These are phyloP conservation scores for Microchrysa polita DNA, from an alignment of 2,888 invertebrate genomes.

Conservation along the genomic window DNA sequence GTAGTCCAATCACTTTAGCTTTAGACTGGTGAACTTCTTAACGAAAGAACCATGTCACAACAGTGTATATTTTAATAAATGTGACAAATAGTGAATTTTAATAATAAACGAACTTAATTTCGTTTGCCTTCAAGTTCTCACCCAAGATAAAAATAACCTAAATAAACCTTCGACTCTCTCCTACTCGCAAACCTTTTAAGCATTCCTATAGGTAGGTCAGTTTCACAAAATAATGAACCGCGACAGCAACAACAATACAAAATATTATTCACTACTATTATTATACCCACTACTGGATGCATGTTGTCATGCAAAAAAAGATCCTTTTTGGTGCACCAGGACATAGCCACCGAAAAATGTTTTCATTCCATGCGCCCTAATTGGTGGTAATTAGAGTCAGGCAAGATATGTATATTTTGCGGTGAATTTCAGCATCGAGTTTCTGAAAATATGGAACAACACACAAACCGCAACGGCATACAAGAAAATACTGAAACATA, in stretches of 20 bases:
- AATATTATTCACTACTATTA: constrained; percentile 7
- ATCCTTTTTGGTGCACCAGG: too few species aligned
- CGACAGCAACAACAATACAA: background rate
- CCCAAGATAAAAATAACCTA: too few species aligned
- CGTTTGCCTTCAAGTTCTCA: too few species aligned
- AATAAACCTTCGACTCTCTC: too few species aligned
- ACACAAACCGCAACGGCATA: constrained; percentile 12
- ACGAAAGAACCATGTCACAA: too few species aligned
- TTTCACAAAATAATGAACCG: background rate
- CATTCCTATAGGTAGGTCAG: too few species aligned
- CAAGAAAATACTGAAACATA: background rate
- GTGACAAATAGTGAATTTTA: too few species aligned
- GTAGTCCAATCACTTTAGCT: too few species aligned
- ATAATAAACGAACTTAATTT: too few species aligned
- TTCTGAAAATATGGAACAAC: background rate
- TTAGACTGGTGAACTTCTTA: too few species aligned
- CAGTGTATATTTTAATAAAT: too few species aligned
- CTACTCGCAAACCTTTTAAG: too few species aligned
- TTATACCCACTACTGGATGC: background rate
- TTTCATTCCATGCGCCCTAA: constrained; percentile 31
- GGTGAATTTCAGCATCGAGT: constrained; percentile 34
- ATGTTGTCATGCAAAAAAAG: constrained; percentile 32
- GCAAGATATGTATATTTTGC: constrained; percentile 4
- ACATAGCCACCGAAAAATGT: constrained; percentile 1
- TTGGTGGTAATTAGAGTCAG: constrained; percentile 42